Conservation (phyloP, 2,888 invertebrate genomes). For the Sesia apiformis region DNA sequence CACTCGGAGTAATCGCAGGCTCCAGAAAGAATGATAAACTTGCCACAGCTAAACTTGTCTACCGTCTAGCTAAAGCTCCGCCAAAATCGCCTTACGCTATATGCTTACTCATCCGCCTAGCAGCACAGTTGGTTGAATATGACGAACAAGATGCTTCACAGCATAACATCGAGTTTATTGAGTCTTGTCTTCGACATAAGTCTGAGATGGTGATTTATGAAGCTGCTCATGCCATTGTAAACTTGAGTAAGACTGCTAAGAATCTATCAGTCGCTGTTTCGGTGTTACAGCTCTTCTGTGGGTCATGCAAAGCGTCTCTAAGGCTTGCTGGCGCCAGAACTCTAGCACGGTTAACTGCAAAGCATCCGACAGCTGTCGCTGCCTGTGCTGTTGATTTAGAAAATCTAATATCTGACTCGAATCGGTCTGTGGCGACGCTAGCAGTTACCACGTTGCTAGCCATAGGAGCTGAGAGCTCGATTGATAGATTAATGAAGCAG, state of each 20-base stretch:
- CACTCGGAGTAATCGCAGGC: slow-evolving; percentile 95
- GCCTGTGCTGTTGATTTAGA: slow-evolving; percentile 98
- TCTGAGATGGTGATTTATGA: slow-evolving; percentile 99
- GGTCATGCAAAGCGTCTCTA: slow-evolving; percentile 96
- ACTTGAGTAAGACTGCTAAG: slow-evolving; percentile 86
- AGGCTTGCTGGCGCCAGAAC: slow-evolving; percentile 99
- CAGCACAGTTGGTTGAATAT: slow-evolving; percentile 94
- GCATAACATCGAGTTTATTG: slow-evolving; percentile 92
- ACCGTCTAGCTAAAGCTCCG: slow-evolving; percentile 87
- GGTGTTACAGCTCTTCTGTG: slow-evolving; percentile 96
- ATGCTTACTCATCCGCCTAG: slow-evolving; percentile 95
- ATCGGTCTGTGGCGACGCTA: slow-evolving; percentile 97
- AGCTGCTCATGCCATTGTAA: slow-evolving; percentile 98
- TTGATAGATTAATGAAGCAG: slow-evolving; percentile 99
- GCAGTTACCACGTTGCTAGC: slow-evolving; percentile 99
- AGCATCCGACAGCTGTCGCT: slow-evolving; percentile 96
- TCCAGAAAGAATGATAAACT: slow-evolving; percentile 94
- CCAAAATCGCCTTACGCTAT: slow-evolving; percentile 97
- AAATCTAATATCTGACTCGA: slow-evolving; percentile 97
- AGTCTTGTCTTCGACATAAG: slow-evolving; percentile 95
- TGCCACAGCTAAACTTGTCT: slow-evolving; percentile 96
- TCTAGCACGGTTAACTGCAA: slow-evolving; percentile 95
- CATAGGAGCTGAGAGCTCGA: slow-evolving; percentile 98
- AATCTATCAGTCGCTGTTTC: slow-evolving; percentile 96
- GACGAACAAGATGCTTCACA: slow-evolving; percentile 83